phyloP scores from a whole-genome alignment of 2,797 vertebrate genomes.

The Sebastes hopkinsi region DNA sequence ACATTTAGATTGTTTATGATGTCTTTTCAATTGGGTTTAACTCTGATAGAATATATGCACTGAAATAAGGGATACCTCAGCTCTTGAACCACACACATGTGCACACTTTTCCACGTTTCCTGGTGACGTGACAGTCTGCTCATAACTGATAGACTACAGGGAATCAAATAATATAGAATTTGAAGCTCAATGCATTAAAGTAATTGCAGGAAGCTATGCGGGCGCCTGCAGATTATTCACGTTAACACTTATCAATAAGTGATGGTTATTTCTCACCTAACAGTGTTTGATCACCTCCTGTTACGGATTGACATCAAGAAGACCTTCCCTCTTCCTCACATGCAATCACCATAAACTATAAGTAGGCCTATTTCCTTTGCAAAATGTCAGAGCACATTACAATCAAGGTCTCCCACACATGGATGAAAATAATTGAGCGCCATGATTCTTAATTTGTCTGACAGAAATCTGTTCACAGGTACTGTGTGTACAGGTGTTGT shows the following conservation, averaged over 20 bases:
- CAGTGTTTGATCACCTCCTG: constrained; percentile 1
- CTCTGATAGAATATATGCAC: not conserved
- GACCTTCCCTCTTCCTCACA: not conserved
- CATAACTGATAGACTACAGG: not conserved
- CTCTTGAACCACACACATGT: not conserved
- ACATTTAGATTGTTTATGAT: not conserved
- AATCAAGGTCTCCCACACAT: constrained; percentile 35
- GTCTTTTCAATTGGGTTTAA: not conserved
- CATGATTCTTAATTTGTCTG: constrained; percentile 21
- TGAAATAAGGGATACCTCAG: not conserved
- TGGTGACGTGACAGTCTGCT: not conserved
- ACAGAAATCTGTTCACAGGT: constrained; percentile 1
- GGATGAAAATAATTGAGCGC: constrained; percentile 15
- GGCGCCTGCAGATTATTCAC: not conserved
- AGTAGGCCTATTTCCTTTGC: constrained; percentile 14
- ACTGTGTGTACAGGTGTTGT: constrained; percentile 5
- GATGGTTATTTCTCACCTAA: constrained; percentile 14
- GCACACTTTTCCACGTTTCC: not conserved
- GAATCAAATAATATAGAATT: not conserved
- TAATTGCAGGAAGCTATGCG: not conserved
- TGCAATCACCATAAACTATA: constrained; percentile 31
- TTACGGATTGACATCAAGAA: not conserved
- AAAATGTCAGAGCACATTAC: constrained; percentile 51
- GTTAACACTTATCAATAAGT: not conserved
- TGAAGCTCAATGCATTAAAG: not conserved